Evolutionary conservation across 2,888 invertebrate species (phyloP), one percentile per base, ranked within the genome.

Genomic region (Bimastos eiseni): DNA sequence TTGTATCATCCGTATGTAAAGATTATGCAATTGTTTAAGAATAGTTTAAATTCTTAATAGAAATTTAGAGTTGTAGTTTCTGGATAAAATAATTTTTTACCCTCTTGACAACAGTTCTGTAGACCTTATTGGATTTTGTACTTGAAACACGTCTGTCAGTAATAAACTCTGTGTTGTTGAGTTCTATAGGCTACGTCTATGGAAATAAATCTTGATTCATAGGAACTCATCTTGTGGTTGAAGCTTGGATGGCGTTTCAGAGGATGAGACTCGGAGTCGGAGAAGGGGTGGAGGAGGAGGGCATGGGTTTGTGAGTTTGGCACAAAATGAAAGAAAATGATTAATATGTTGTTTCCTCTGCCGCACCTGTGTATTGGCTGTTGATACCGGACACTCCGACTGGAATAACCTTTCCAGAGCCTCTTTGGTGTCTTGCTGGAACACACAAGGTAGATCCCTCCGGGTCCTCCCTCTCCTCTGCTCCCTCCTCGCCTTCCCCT

Each of bases 361-460:
- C 70, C 70, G 70, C 70, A 70, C 70, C 70, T 70, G 70, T 70
- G 70, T 70, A n/a, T 70, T 70, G 70, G 6, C 70, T 70, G 70
- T 70, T 30, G 70, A 70, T 70, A 70, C 70, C 70, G 70, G 70
- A 70, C 70, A 70, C 70, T 70, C 49, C 70, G 70, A n/a, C 70
- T 70, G 70, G 70, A 70, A 70, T 70, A 70, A 70, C 70, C 70
- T n/a, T 70, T 70, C 70, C 70, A 70, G 70, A 70, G 70, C 70
- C 70, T 70, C 70, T 70, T 70, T n/a, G 70, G 70, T 70, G 70
- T 70, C 70, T 70, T 70, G 70, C 70, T 70, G 70, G 70, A 70
- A 70, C 70, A 70, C n/a, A 70, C 70, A 70, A n/a, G 6, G 70
- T 70, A 70, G 30, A n/a, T n/a, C 30, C 70, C 30, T 70, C 70